phyloP scores from a whole-genome alignment of 2,113 vertebrate species.

The Pterocles burchelli region DNA sequence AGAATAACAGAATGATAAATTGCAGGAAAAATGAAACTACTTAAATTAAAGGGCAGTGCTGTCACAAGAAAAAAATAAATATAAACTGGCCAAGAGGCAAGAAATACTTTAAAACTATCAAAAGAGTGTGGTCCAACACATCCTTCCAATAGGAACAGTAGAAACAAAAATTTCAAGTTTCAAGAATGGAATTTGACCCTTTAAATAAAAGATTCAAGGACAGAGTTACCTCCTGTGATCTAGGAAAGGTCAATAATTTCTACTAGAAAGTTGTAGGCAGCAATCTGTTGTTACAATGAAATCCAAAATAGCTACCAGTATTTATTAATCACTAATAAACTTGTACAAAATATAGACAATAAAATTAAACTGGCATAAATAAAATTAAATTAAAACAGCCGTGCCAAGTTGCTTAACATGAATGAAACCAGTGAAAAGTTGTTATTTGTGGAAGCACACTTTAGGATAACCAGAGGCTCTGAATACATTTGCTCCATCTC shows the following conservation, averaged over 20 bases:
- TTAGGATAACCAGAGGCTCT: background rate
- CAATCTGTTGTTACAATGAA: background rate
- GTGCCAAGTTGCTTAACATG: background rate
- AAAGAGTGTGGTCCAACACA: background rate
- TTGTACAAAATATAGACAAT: background rate
- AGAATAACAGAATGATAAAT: background rate
- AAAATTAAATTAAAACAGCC: background rate
- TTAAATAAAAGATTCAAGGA: background rate
- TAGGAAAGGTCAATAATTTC: background rate
- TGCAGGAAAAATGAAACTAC: background rate
- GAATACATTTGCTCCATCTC: background rate
- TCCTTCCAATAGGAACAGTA: background rate
- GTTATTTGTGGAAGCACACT: background rate
- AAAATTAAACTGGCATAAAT: background rate
- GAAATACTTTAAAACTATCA: background rate
- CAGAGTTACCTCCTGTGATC: background rate
- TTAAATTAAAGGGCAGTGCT: background rate
- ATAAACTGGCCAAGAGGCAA: background rate
- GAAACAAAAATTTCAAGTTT: background rate
- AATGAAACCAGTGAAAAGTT: background rate
- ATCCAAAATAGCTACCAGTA: background rate
- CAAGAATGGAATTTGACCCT: background rate
- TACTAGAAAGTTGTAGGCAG: background rate
- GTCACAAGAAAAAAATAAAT: background rate
- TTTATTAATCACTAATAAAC: background rate